Conservation (phyloP, 2,113 vertebrate genomes). For the Parotia lawesii region DNA sequence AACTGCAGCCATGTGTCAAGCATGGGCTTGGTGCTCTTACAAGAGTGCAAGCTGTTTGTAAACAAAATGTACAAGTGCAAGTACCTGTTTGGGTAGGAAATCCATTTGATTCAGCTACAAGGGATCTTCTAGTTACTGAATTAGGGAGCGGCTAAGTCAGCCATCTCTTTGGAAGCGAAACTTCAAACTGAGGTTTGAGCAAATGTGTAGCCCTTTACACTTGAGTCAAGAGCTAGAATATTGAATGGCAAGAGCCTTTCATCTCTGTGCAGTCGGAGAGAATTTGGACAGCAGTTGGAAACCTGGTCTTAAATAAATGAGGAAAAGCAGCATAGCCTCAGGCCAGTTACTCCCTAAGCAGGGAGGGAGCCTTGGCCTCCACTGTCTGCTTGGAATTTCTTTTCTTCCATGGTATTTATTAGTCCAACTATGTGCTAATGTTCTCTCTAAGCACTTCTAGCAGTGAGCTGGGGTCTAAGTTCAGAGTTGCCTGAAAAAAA, state of each 20-base stretch:
- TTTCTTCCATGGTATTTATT: not conserved
- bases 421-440: not conserved
- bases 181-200: not conserved
- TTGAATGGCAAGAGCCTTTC: not conserved
- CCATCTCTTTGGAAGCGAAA: rapidly evolving
- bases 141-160: not conserved
- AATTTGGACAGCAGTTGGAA: not conserved
- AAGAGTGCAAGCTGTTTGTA: not conserved
- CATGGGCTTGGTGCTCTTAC: not conserved
- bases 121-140: not conserved
- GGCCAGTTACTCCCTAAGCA: not conserved
- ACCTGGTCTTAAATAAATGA: not conserved
- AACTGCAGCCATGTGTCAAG: not conserved
- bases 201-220: not conserved
- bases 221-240: not conserved
- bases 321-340: not conserved
- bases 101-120: not conserved
- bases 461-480: not conserved
- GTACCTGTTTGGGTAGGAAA: not conserved
- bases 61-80: not conserved
- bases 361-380: not conserved
- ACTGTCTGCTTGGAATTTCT: not conserved
- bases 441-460: not conserved
- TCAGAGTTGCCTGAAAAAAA: not conserved
- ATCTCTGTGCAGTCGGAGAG: not conserved